Base-by-base conservation (phyloP, 2,888 invertebrate species). In the Drosophila putrida region DNA sequence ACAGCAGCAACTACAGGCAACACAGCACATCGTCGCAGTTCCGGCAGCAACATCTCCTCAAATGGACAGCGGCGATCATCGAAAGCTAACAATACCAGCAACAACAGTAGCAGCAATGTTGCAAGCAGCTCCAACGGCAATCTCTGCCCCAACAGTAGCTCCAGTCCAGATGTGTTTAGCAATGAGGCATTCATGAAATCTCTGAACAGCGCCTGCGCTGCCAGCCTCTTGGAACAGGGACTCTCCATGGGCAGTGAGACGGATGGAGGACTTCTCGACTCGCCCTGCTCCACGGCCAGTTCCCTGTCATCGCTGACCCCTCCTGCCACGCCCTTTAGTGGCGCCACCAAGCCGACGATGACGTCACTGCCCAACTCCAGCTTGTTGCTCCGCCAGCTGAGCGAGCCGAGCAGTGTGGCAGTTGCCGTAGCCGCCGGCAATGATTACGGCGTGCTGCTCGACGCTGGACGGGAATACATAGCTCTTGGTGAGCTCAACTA, bases 231-330 rank as follows among this genome's bases (percentile, higher is more conserved):
- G 64, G 84, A 80, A 39, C 90, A 90, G 74, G 86, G 84, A 0
- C 61, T 89, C 2, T 53, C 59, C 15, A 28, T 80, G 68, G 75
- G 71, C 51, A 61, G 66, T 36, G 88, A 85, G 10, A 13, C 78
- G 25, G 85, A 89, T 20, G 77, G 68, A 27, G 76, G 65, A 4
- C 75, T 91, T 47, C 82, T 92, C 63, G 92, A 91, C 36, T 92
- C 92, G 4, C 92, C 93, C 4, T 89, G 91, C 55, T 92, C 93
- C 0, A 91, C 92, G 25, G 76, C 85, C 35, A 92, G 92, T 57
- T 92, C 92, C 1, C 50, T 91, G 35, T 90, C 90, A 15, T 90
- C 91, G 5, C 76, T 92, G 5, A 92, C 92, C 36, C 92, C 92
- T 0, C 93, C 92, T 35, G 90, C 92, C 9, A 92, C 93, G 38